Evolutionary conservation across 2,797 vertebrate genomes (phyloP), one percentile per base, ranked within the genome.

Genomic region (Peromyscus eremicus): DNA sequence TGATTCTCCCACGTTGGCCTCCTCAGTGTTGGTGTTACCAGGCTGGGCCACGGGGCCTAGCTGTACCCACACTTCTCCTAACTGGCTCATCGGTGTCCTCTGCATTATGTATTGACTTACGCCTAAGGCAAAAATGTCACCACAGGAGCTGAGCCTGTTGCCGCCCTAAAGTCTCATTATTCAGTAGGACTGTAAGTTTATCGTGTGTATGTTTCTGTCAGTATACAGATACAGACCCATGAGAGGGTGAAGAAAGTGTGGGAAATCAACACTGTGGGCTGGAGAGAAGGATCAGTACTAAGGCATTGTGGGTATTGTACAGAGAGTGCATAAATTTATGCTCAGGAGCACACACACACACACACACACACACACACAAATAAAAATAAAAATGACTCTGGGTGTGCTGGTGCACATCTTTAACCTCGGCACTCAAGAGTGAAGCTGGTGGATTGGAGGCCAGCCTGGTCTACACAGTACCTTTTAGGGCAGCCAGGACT

Each of bases 121-220:
- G 21, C 29, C 40, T n/a, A 60, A 17, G 52, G 64, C 64, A 43
- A 71, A 64, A 71, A 27, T 1, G 16, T 21, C 13, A 68, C 29
- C n/a, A 5, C 1, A 46, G 68, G 60, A 14, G 16, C 43, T 8
- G n/a, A 34, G n/a, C 0, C 13, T 49, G 11, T 21, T 1, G 7
- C 40, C 34, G 2, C 3, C 25, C 4, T 4, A 37, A 19, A 19
- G 32, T 57, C 6, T 6, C 29, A 8, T 25, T 34, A 5, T 46
- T 73, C 27, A 7, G 10, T 17, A 10, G 14, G 49, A 25, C 14
- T 2, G 0, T 37, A 16, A 8, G 7, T 34, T 84, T 66, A 34
- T 34, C 60, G 8, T 46, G 17, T 32, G 12, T 84, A 5, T 46
- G 37, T 40, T 66, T 84, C 40, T 66, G 32, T 71, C 46, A 29